Evolutionary conservation across 2,113 vertebrate genomes (phyloP), one percentile per base, ranked within the genome.

Genomic region (Dicerorhinus sumatrensis): DNA sequence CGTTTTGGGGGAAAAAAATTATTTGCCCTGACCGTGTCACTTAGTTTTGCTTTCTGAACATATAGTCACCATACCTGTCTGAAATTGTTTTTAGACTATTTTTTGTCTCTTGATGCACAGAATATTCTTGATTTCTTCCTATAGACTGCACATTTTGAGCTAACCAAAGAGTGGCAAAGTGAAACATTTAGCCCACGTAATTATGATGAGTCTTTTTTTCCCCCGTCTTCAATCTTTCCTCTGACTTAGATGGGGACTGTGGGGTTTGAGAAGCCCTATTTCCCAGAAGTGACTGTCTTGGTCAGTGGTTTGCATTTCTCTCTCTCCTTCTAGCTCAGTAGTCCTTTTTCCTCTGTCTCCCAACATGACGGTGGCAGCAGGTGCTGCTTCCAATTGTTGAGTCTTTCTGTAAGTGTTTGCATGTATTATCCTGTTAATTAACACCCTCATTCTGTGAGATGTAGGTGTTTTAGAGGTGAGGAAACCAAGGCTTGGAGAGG

Each of bases 21-120:
- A 58, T 56, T 83, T 76, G 23, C 25, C 73, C 13, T 60, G 75
- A 70, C 33, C 46, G 17, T 31, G 33, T 51, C 48, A 80, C 58
- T 36, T 90, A 54, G 31, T 67, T 87, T 72, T 58, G 39, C 69
- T 46, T 87, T 33, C 72, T 73, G 79, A 79, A 89, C 67, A 58
- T 79, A 31, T 0, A n/a, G 79, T 85, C 63, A 8, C 42, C 27
- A 10, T 65, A 42, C 31, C 29, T 54, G 42, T 62, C 46, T 58
- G 77, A 56, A 89, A 75, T 23, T 67, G 39, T 29, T 72, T 46
- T 39, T 65, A 46, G 23, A 36, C 48, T 75, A 0, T 72, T 72
- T 86, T 63, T 25, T 62, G 63, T 95, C 65, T 87, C 39, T 46
- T 1, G 1, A 54, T 13, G 54, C 25, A 18, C n/a, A 56, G 46